phyloP scores from a whole-genome alignment of 2,888 invertebrate genomes.

The Eupeodes luniger region DNA sequence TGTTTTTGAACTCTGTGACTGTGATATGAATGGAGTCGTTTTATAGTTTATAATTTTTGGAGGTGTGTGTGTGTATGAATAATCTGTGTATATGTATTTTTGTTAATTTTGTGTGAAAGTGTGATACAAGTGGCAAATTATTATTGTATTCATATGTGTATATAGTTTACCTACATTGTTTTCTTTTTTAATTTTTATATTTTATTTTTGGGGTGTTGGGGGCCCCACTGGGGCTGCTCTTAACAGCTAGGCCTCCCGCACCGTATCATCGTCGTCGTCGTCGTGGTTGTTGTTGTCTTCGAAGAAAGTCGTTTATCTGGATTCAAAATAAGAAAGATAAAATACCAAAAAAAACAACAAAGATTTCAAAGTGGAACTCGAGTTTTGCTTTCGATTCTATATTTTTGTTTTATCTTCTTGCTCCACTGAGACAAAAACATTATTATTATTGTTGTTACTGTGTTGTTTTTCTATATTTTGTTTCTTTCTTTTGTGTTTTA shows the following conservation, averaged over 20 bases:
- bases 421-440: conserved; percentile 27
- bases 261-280: neutral
- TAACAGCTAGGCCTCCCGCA: conserved; percentile 65
- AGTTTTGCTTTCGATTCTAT: conserved; percentile 72
- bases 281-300: neutral
- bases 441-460: neutral
- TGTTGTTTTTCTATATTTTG: neutral
- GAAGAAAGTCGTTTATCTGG: conserved; percentile 75
- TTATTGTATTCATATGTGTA: neutral
- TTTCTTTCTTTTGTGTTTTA: conserved; percentile 37
- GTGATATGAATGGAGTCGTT: conserved; percentile 58
- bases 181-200: neutral
- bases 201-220: conserved; percentile 58
- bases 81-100: conserved; percentile 39
- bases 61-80: conserved; percentile 39
- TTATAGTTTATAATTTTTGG: neutral
- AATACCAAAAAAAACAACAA: conserved; percentile 26
- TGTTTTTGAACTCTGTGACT: neutral
- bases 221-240: conserved; percentile 51
- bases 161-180: conserved; percentile 3
- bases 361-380: conserved; percentile 68
- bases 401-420: conserved; percentile 42
- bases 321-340: conserved; percentile 48
- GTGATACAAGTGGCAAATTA: conserved; percentile 9
- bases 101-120: conserved; percentile 13